phyloP scores from a whole-genome alignment of 2,797 vertebrate genomes.

The Neostethus bicornis region DNA sequence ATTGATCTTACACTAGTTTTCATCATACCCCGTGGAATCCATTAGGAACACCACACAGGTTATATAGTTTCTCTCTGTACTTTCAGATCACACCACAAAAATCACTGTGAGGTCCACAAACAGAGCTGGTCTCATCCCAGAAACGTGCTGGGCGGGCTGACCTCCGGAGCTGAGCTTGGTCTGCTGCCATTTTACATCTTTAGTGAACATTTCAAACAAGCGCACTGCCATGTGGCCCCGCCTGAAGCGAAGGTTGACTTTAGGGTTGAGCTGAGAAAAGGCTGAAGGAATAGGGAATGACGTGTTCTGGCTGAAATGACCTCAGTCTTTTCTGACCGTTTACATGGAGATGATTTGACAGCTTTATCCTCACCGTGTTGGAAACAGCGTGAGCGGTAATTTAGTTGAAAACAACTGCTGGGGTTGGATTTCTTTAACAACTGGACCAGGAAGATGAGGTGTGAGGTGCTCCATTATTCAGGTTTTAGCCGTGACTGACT shows the following conservation, averaged over 20 bases:
- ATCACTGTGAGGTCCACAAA: no score
- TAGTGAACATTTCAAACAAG: constrained; percentile 55
- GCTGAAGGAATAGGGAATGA: constrained; percentile 30
- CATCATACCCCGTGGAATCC: no score
- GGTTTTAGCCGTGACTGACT: no score
- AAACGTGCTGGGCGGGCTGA: constrained; percentile 51
- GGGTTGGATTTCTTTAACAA: constrained; percentile 18
- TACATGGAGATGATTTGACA: not conserved
- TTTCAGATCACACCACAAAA: no score
- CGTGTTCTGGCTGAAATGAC: constrained; percentile 33
- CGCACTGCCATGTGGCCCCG: constrained; percentile 35
- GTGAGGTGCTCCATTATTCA: no score
- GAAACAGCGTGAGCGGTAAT: constrained; percentile 20
- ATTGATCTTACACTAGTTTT: no score
- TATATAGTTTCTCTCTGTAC: no score
- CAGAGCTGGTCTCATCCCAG: constrained; percentile 21
- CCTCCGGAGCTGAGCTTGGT: constrained; percentile 40
- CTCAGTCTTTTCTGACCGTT: constrained; percentile 15
- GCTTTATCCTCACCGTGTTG: constrained; percentile 1
- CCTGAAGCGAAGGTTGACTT: constrained; percentile 51
- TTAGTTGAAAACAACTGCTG: constrained; percentile 10
- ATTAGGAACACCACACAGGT: no score
- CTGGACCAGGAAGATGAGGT: no score
- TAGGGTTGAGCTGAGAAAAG: constrained; percentile 36
- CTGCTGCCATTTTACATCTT: constrained; percentile 51